Base-by-base conservation (phyloP, 2,797 vertebrate species). In the Echeneis naucrates region DNA sequence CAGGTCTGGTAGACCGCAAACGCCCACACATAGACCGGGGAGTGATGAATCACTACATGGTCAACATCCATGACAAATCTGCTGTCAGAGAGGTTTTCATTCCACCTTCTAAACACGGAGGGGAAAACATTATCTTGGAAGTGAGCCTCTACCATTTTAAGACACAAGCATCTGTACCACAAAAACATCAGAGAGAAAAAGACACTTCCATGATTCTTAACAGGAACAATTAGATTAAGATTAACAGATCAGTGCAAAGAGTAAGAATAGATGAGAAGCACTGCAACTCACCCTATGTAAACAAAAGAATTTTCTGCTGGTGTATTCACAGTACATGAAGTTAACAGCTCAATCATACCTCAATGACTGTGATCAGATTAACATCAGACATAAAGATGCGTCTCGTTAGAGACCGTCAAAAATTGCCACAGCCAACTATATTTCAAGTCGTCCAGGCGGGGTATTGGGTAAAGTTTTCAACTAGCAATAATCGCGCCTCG, bases 391-490 rank as follows among this genome's bases (percentile, higher is more conserved):
- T 6, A 6, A 30, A 30, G 3, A 3, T 82, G 63, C 92, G 95
- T 93, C 95, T 95, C 95, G 94, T 86, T 87, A 93, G 92, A 96
- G 93, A 94, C 95, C 90, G n/a, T 94, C 95, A 96, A 95, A 96
- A 96, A 95, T 95, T 96, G 95, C 94, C 94, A 88, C 79, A 79
- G 93, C 94, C 92, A 92, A 95, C 94, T 96, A 86, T 96, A 95
- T 96, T 96, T 92, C 95, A 95, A 96, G 95, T 95, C 94, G 92
- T 95, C 95, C 90, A 45, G 93, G 88, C 90, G 87, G 92, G 92
- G 91, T 92, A 93, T 91, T 92, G 92, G 95, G 95, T 95, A 95
- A 96, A 96, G 94, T 95, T 96, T 96, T 96, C 95, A 96, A 96
- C 89, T 94, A 96, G 95, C 94, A 95, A 95, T 95, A 96, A 96